phyloP scores from a whole-genome alignment of 2,113 vertebrate species.

The Pterophyllum scalare region DNA sequence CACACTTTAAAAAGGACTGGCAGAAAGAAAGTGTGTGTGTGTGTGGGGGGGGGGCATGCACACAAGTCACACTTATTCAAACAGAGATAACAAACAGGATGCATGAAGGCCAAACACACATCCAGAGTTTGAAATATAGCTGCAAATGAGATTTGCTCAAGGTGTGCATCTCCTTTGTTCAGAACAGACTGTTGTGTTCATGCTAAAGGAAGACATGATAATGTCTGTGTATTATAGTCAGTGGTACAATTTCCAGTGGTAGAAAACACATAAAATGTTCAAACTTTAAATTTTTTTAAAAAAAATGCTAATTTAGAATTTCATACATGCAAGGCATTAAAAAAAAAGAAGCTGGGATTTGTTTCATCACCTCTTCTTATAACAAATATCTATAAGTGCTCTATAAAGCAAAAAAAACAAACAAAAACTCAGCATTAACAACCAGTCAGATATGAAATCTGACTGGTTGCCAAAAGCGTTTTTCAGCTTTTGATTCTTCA shows the following conservation, averaged over 20 bases:
- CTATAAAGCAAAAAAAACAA: constrained; percentile 1
- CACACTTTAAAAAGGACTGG: constrained; percentile 16
- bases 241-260: background rate
- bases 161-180: constrained; percentile 44
- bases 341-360: background rate
- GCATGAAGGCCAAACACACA: constrained; percentile 20
- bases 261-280: constrained; percentile 6
- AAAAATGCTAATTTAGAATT: background rate
- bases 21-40: constrained; percentile 13
- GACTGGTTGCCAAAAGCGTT: background rate
- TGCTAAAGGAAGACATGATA: constrained; percentile 30
- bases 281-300: background rate
- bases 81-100: constrained; percentile 58
- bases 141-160: constrained; percentile 48
- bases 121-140: constrained; percentile 20
- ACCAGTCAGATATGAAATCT: background rate
- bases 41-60: constrained; percentile 14
- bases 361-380: background rate
- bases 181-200: background rate
- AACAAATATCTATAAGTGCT: background rate
- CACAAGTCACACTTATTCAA: constrained; percentile 49
- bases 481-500: background rate
- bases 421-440: background rate
- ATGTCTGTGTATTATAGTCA: constrained; percentile 12
- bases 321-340: background rate